These are phyloP conservation scores for Globia sparganii DNA, from an alignment of 2,888 invertebrate genomes.

Conservation along the genomic window DNA sequence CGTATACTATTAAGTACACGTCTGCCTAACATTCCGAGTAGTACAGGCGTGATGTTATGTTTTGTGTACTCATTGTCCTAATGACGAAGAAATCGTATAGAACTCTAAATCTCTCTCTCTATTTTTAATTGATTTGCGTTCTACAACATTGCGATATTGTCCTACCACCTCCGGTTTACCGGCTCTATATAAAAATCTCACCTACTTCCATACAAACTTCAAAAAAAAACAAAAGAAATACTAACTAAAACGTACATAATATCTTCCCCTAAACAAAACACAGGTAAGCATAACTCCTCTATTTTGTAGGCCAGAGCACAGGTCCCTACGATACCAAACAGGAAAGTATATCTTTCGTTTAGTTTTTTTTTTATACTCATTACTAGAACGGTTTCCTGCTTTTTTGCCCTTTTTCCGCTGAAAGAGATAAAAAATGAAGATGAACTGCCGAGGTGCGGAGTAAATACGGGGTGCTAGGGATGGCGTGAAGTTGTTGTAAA, in stretches of 20 bases:
- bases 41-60: too few relatives aligned
- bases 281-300: conserved; percentile 55
- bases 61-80: too few relatives aligned
- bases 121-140: not conserved
- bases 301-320: conserved; percentile 73
- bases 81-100: too few relatives aligned
- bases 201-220: not conserved
- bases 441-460: conserved; percentile 90
- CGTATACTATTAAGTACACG: too few relatives aligned
- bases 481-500: conserved; percentile 47
- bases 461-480: conserved; percentile 87
- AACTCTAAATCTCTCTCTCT: too few relatives aligned
- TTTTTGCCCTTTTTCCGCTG: conserved; percentile 88
- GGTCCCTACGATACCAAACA: conserved; percentile 74
- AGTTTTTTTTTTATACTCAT: conserved; percentile 88
- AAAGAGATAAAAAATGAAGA: conserved; percentile 90
- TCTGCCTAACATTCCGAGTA: too few relatives aligned
- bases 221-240: conserved; percentile 2
- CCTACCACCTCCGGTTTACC: too few relatives aligned
- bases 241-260: not conserved
- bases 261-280: conserved; percentile 6
- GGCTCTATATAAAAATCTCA: not conserved
- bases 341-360: conserved; percentile 79
- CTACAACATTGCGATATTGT: not conserved
- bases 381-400: conserved; percentile 87